Evolutionary conservation across 2,888 invertebrate species (phyloP), one percentile per base, ranked within the genome.

Genomic region (Scaptomyza flava): DNA sequence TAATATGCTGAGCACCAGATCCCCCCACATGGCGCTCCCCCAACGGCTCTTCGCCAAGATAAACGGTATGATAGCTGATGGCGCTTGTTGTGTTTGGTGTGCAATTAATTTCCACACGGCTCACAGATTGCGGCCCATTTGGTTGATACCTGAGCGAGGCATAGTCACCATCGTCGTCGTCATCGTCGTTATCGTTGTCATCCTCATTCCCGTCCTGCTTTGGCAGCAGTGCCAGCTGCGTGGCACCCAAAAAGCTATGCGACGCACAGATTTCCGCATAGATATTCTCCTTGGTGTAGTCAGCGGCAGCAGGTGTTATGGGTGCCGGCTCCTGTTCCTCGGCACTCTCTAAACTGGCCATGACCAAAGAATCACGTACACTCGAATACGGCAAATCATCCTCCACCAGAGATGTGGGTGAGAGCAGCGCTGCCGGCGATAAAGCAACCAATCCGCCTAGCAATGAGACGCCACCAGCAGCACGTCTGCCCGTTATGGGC

Each of bases 381-480:
- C 95, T 94, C 9, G 95, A 95, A 72, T 95, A 95, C 2, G 95
- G 95, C 33, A 95, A 90, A 89, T 95, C 95, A 90, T 95, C 95
- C 77, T 80, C 94, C 27, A 90, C 89, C 90, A 90, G 62, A 9
- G 81, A 80, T 20, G 72, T 76, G 48, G 88, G 79, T 12, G 86
- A 82, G 2, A 77, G 59, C 8, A 83, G 80, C 0, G 85, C 79
- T 6, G 79, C 73, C 0, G 86, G 69, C 4, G 87, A 51, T 0
- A 81, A 17, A 0, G 57, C 51, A 0, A 67, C 63, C 9, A 75
- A 52, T 8, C 85, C 86, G 0, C 85, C 87, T 20, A 90, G 66
- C 11, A 90, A 59, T 0, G 88, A 89, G 8, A 90, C 80, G 8
- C 90, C 90, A 4, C 90, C 90, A 0, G 90, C 90, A 8, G 90